Evolutionary conservation across 1,140 invertebrate genomes (phyloP), one percentile per base, ranked within the genome.

Genomic region (Elymnias hypermnestra): DNA sequence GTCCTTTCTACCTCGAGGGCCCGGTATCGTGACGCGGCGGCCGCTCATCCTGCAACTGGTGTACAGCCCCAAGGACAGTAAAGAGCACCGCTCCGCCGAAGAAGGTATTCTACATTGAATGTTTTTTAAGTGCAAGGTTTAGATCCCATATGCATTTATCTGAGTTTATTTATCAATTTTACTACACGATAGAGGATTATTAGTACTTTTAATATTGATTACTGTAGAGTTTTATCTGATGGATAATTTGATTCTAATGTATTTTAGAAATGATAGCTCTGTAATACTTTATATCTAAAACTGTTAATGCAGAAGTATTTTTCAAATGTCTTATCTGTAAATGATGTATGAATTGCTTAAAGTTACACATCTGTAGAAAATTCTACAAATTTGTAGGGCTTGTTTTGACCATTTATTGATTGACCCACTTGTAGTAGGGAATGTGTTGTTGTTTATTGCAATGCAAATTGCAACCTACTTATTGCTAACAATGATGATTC

Each of bases 1-100:
- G 43, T 98, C 98, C 38, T 99, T 99, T 88, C 86, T 99, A 38
- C 98, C 98, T 7, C 88, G 98, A 65, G 98, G 98, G 25, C 94
- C 93, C 37, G 98, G 98, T 4, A 99, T 99, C 72, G 98, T 99
- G 0, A 99, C 98, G 2, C 88, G 98, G 48, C 88, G 98, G 38
- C 98, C 98, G 1, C 86, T 99, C 4, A 88, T 99, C 49, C 88
- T 99, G 4, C 98, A 99, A 83, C 83, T 99, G 9, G 91, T 98
- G 25, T 95, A 99, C 86, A 92, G 94, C 39, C 92, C 95, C 3
- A 92, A 95, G 77, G 94, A 97, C 58, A 96, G 97, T 77, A 91
- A 90, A 45, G 94, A 97, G 69, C 90, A 94, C 78, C 89, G 96
- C 61, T 92, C 89, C 50, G 88, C 94, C 50, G 94, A 94, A 87